Percentiles rank a stretch among this genome's conserved stretches.
Evolutionary conservation across 2,797 vertebrate genomes (phyloP).

Genomic region (Catharus ustulatus): DNA sequence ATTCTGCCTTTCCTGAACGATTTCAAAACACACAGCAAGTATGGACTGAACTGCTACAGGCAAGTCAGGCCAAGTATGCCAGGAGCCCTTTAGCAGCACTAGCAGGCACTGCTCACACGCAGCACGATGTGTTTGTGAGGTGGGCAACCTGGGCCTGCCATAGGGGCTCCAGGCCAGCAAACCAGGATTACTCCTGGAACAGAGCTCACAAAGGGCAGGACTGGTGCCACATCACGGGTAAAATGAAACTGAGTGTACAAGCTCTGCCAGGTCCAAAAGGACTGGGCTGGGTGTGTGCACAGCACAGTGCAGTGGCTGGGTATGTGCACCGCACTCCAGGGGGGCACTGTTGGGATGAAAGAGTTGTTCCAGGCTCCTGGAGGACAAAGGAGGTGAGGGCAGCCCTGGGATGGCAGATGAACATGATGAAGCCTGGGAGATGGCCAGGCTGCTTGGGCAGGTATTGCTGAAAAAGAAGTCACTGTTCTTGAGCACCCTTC

Average conservation of each 20-base stretch:
- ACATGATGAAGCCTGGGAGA: not conserved
- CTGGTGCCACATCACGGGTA: not conserved
- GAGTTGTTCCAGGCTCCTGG: not conserved
- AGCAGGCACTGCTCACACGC: accelerated
- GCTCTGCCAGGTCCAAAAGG: accelerated
- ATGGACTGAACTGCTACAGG: accelerated
- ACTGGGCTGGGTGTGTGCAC: not conserved
- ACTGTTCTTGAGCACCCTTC: not conserved
- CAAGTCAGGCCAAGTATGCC: not conserved
- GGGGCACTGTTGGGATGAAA: not conserved
- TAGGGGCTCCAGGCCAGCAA: not conserved
- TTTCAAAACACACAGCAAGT: not conserved
- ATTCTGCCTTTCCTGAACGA: not conserved
- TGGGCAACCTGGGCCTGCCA: not conserved
- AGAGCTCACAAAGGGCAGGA: not conserved
- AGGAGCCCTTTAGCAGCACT: not conserved
- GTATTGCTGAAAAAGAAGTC: not conserved
- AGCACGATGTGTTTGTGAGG: accelerated
- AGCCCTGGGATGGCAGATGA: not conserved
- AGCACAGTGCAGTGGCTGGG: not conserved
- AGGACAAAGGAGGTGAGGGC: not conserved
- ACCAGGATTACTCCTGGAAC: not conserved
- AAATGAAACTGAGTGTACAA: not conserved
- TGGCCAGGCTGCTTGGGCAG: not conserved
- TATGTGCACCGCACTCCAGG: not conserved